Conservation (phyloP, 2,797 vertebrate genomes). For the Sandelia bainsii region DNA sequence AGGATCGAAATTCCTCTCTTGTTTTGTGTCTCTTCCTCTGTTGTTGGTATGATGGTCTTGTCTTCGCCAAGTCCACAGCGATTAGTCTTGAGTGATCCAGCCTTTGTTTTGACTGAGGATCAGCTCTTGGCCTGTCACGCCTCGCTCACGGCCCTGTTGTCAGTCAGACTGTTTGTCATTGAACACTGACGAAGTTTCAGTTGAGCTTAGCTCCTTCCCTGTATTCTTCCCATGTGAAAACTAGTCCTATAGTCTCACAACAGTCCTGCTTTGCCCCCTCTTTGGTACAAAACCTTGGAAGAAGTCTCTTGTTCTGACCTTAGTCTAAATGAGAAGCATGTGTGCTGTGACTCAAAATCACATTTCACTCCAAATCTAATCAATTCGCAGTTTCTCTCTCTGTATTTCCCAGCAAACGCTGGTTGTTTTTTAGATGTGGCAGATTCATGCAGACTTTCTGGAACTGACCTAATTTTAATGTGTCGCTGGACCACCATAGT, state of each 20-base stretch:
- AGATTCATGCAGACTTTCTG: constrained; percentile 41
- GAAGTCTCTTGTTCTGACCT: constrained; percentile 53
- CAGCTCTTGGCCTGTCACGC: constrained; percentile 44
- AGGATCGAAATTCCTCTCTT: constrained; percentile 54
- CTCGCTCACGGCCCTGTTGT: constrained; percentile 29
- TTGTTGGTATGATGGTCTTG: constrained; percentile 44
- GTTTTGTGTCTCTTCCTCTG: constrained; percentile 47
- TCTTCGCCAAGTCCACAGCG: constrained; percentile 61
- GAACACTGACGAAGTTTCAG: constrained; percentile 19
- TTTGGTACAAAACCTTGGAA: constrained; percentile 43
- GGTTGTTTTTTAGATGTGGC: constrained; percentile 47
- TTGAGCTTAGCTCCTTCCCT: constrained; percentile 7
- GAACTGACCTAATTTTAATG: constrained; percentile 53
- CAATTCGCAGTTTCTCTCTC: constrained; percentile 53
- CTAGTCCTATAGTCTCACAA: not conserved
- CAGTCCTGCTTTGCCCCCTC: constrained; percentile 19
- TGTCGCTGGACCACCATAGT: constrained; percentile 44
- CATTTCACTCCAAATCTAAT: constrained; percentile 78
- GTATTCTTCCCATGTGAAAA: constrained; percentile 29
- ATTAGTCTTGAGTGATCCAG: constrained; percentile 64
- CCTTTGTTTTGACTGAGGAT: constrained; percentile 60
- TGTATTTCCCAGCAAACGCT: constrained; percentile 23
- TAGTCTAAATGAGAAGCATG: constrained; percentile 77
- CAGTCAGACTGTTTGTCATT: constrained; percentile 37
- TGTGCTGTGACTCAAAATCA: constrained; percentile 74